A percentile compares a stretch with the other conserved stretches of the same genome.
Conservation (phyloP, 2,113 vertebrate species). For the Megaptera novaeangliae region DNA sequence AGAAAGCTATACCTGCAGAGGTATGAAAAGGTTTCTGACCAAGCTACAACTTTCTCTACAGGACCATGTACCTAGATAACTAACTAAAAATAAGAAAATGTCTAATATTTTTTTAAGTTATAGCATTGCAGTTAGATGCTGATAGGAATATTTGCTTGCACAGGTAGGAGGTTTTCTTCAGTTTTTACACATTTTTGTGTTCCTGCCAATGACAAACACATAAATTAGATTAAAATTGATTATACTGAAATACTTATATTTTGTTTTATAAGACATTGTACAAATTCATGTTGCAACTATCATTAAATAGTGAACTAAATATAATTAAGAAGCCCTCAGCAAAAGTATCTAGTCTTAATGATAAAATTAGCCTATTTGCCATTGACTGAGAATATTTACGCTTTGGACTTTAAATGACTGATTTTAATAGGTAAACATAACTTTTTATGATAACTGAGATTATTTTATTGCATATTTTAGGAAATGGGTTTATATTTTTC, state of each 20-base stretch:
- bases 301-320: background rate
- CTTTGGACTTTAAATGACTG: background rate
- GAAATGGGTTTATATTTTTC: background rate
- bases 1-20: background rate
- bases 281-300: background rate
- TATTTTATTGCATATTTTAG: background rate
- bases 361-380: background rate
- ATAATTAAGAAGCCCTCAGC: background rate
- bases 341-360: background rate
- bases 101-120: background rate
- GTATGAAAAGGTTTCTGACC: background rate
- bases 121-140: background rate
- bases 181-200: background rate
- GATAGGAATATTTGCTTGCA: background rate
- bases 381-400: background rate
- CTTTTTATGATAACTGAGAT: background rate
- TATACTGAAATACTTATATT: background rate
- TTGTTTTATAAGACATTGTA: background rate
- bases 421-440: background rate
- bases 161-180: background rate
- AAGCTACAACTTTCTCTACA: background rate
- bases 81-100: background rate
- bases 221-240: background rate
- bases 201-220: background rate
- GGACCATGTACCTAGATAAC: background rate